Base-by-base conservation (phyloP, 2,888 invertebrate genomes). In the Lapara coniferarum region DNA sequence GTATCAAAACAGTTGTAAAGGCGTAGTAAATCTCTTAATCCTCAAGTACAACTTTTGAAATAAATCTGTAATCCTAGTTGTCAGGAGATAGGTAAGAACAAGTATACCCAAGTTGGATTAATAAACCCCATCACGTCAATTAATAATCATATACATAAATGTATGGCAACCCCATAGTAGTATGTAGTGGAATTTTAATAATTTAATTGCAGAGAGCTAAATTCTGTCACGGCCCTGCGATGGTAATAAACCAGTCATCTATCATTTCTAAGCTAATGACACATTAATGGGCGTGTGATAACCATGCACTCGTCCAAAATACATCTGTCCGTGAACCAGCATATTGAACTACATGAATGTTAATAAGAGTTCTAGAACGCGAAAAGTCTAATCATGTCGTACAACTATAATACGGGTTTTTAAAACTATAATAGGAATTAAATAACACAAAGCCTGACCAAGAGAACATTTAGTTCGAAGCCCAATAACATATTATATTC, bases 161-260 rank as follows among this genome's bases (percentile, higher is more conserved):
- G 37, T 37, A 37, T 37, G 5, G 5, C 8, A 37, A 8, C 5
- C 37, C 5, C 8, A 7, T 37, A 37, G 8, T 37, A 37, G 2
- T 37, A 37, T 37, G 10, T 51, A 51, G 37, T 37, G 37, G 51
- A 51, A 51, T 51, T 51, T 13, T 10, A 53, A 55, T 19, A 10
- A 19, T 19, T 55, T 55, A 19, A 55, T 55, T 19, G 13, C 53
- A 53, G 53, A 55, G 55, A 55, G 19, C 19, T 55, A 55, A 19
- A 19, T 10, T 55, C 8, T 19, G 55, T 4, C 55, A 19, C 55
- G 55, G 19, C 55, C 55, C 55, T 55, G 55, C 10, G 10, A 19
- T 19, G 19, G 55, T 12, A 55, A 55, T 55, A 55, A 55, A 55
- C 19, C 10, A 55, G 55, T 55, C 55, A 55, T 55, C 19, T 55